Evolutionary conservation across 2,888 invertebrate species (phyloP), one percentile per base, ranked within the genome.

Genomic region (Hirtodrosophila duncani): DNA sequence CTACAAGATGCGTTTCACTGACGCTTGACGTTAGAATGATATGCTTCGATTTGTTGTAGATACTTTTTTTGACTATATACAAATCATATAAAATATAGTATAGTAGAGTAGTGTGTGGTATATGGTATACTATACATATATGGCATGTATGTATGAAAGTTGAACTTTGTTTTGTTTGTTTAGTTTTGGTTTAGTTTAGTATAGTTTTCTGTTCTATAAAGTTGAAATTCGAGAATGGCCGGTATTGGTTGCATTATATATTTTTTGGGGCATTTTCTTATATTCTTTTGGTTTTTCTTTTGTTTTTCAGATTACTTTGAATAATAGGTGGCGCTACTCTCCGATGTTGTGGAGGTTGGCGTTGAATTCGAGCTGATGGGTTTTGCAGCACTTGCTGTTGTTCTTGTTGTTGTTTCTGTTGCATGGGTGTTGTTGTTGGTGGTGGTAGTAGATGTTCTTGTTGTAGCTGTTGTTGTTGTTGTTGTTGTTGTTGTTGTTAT

Each of bases 201-300:
- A n/a, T n/a, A n/a, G n/a, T n/a, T 14, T 46, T 11, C 11, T 41
- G 39, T 48, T 30, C 60, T 50, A 39, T 29, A 65, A 44, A 29
- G 49, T 60, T 44, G 55, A 81, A 81, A 78, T 78, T 74, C 74
- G 81, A 61, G 50, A 56, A 63, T 81, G 74, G 81, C 79, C 74
- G 81, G 74, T 58, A 53, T 72, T 37, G 39, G 51, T 72, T 77
- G 42, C 63, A 33, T 50, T 41, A 36, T 39, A 13, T 33, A 39
- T 26, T 38, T 24, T 42, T 17, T 16, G 3, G 29, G 30, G 13
- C 38, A 39, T 33, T 43, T 24, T 7, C 9, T n/a, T 20, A 11
- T 29, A 21, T 13, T 27, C 18, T 26, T 27, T 66, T 42, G 14
- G 30, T 8, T 26, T 27, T 41, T 45, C 50, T 9, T 50, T 50